Conservation (phyloP, 1,140 invertebrate genomes). For the Latrodectus geometricus region DNA sequence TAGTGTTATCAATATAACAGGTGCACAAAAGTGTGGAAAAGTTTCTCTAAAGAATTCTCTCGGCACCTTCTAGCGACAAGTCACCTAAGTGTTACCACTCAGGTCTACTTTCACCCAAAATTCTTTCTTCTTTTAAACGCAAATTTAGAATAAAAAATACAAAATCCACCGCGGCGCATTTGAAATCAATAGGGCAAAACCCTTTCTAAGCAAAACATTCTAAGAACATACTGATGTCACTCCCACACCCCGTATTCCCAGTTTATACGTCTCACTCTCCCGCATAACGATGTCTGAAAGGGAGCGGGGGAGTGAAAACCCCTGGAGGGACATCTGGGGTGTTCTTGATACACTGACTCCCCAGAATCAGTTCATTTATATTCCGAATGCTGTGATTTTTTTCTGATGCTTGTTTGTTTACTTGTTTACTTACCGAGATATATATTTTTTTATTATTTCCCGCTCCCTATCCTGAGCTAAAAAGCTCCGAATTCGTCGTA, state of each 20-base stretch:
- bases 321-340: constrained; percentile 56
- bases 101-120: background rate
- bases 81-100: too few relatives aligned
- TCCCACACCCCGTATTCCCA: background rate
- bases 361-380: constrained; percentile 57
- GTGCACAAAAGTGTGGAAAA: too few relatives aligned
- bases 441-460: background rate
- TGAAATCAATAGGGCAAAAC: constrained; percentile 49
- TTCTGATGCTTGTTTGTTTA: constrained; percentile 47
- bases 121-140: background rate
- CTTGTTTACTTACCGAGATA: constrained; percentile 34
- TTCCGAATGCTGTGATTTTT: constrained; percentile 51
- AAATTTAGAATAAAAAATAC: background rate
- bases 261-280: constrained; percentile 42
- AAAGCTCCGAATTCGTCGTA: constrained; percentile 13
- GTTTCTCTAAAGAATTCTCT: too few relatives aligned
- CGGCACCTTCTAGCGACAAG: too few relatives aligned
- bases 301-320: constrained; percentile 9
- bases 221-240: constrained; percentile 21
- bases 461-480: constrained; percentile 8
- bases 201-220: constrained; percentile 48
- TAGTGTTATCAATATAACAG: too few relatives aligned
- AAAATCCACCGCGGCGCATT: background rate
- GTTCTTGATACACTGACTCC: constrained; percentile 56
- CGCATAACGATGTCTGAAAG: constrained; percentile 50